These are phyloP conservation scores for Icerya purchasi DNA, from an alignment of 2,888 invertebrate species.

Conservation along the genomic window DNA sequence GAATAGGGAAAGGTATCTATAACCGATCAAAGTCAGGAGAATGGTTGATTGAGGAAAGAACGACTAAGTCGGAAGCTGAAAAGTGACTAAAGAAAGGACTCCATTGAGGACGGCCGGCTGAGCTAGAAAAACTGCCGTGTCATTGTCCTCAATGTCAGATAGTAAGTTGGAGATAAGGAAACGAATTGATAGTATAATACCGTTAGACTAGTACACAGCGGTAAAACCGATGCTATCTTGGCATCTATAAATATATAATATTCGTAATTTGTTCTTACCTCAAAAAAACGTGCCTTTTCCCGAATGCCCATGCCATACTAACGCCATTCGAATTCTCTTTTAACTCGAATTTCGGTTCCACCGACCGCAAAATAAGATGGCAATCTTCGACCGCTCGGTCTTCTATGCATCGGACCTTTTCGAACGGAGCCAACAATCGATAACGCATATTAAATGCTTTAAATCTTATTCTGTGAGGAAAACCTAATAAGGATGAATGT, in stretches of 20 bases:
- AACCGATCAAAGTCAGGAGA: no score
- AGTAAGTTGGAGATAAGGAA: background rate
- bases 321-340: conserved; percentile 17
- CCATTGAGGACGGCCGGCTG: no score
- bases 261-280: no score
- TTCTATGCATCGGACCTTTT: conserved; percentile 38
- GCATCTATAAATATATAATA: no score
- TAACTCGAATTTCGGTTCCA: conserved; percentile 21
- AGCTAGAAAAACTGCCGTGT: no score
- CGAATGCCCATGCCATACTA: conserved; percentile 57
- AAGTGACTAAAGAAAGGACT: no score
- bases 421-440: conserved; percentile 61
- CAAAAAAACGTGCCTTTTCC: conserved; percentile 79
- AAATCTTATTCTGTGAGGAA: conserved; percentile 85
- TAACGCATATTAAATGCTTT: conserved; percentile 76
- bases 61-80: no score
- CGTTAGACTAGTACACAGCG: background rate
- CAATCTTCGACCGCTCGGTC: conserved; percentile 56
- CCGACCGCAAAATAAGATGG: conserved; percentile 41
- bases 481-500: conserved; percentile 38
- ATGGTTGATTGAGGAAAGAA: no score
- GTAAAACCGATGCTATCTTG: no score
- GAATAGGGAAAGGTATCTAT: no score
- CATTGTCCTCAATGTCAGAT: no score
- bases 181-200: no score